Conservation (phyloP, 2,888 invertebrate genomes). For the Zygaena filipendulae region DNA sequence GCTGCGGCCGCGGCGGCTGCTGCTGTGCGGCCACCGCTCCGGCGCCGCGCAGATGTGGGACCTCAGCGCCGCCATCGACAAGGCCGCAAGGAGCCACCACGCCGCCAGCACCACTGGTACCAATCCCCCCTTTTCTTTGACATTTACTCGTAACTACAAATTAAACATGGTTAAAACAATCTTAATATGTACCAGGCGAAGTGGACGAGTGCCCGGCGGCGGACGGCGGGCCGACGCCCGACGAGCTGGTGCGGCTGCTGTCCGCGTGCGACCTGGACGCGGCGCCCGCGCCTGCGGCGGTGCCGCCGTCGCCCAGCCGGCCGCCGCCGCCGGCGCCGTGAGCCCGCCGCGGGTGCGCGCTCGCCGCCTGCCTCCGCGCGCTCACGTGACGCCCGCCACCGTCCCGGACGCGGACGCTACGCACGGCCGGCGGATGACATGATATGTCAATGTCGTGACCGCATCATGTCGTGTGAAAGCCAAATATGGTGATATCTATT, state of each 20-base stretch:
- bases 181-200: constrained; percentile 25
- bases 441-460: too few relatives aligned
- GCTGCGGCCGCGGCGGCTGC: constrained; percentile 86
- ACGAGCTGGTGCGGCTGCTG: constrained; percentile 89
- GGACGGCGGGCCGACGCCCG: constrained; percentile 92
- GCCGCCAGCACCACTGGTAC: constrained; percentile 15
- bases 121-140: constrained; percentile 15
- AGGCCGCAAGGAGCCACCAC: constrained; percentile 51
- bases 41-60: constrained; percentile 99
- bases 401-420: too few relatives aligned
- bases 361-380: constrained; percentile 24
- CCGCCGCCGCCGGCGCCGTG: constrained; percentile 42
- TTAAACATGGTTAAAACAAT: neutral
- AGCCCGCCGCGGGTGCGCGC: constrained; percentile 25
- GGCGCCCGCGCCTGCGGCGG: constrained; percentile 76
- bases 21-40: constrained; percentile 92
- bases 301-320: constrained; percentile 48
- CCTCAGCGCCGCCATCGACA: constrained; percentile 92
- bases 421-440: too few relatives aligned
- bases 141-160: constrained; percentile 13
- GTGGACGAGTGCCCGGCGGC: constrained; percentile 52
- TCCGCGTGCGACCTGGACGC: constrained; percentile 96
- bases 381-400: constrained; percentile 15
- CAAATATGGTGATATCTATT: too few relatives aligned
- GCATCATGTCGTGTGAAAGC: too few relatives aligned